Evolutionary conservation across 2,888 invertebrate genomes (phyloP).

Genomic region (Thymelicus acteon): DNA sequence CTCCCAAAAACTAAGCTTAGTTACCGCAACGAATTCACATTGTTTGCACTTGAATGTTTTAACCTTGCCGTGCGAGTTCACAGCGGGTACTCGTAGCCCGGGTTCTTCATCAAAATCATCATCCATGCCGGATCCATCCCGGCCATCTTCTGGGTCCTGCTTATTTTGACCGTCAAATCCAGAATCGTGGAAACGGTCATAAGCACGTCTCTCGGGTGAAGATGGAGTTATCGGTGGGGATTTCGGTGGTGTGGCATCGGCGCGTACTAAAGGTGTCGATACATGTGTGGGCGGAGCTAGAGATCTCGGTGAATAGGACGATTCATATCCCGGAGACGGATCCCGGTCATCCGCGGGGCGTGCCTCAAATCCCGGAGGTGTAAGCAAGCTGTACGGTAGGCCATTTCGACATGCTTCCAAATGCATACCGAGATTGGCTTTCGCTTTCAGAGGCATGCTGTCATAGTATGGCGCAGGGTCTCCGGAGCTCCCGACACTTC

Average conservation of each 20-base stretch:
- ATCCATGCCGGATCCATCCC: conserved; percentile 77
- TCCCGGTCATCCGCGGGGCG: conserved; percentile 64
- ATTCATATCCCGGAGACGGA: conserved; percentile 66
- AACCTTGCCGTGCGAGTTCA: conserved; percentile 92
- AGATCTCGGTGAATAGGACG: conserved; percentile 66
- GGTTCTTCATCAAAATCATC: conserved; percentile 85
- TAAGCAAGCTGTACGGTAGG: conserved; percentile 85
- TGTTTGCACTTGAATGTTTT: conserved; percentile 97
- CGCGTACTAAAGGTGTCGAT: conserved; percentile 67
- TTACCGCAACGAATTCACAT: conserved; percentile 92
- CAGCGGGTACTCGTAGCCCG: conserved; percentile 85
- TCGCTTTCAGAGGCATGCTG: conserved; percentile 70
- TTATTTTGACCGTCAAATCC: conserved; percentile 76
- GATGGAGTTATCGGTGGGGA: conserved; percentile 71
- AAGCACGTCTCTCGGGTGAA: conserved; percentile 65
- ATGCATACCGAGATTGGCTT: conserved; percentile 75
- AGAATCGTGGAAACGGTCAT: conserved; percentile 79
- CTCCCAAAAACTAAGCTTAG: conserved; percentile 97
- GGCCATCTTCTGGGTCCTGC: conserved; percentile 72
- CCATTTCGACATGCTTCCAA: conserved; percentile 72
- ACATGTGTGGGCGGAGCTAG: conserved; percentile 66
- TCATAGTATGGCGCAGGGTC: conserved; percentile 75
- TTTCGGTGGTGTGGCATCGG: conserved; percentile 76
- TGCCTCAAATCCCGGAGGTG: conserved; percentile 85
- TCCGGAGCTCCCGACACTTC: conserved; percentile 73